phyloP scores from a whole-genome alignment of 2,888 invertebrate species.

The Ellobium chinense region DNA sequence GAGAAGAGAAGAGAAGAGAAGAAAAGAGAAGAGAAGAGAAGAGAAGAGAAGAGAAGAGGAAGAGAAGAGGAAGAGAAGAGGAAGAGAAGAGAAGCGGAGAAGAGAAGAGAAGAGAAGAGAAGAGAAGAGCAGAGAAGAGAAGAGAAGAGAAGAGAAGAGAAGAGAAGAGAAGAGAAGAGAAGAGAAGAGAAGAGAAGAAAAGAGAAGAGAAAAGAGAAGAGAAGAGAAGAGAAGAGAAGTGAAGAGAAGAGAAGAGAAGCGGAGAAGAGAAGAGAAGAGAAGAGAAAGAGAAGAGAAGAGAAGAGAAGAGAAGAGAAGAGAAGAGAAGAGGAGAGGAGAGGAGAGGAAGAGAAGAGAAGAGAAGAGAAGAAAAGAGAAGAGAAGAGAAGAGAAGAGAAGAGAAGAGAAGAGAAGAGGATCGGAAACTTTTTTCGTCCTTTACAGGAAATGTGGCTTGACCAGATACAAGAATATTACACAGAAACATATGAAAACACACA shows the following conservation, averaged over 20 bases:
- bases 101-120: not conserved
- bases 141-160: not conserved
- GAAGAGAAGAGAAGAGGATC: too few species aligned
- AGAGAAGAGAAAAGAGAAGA: not conserved
- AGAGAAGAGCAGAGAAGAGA: not conserved
- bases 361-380: not conserved
- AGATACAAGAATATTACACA: too few species aligned
- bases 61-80: not conserved
- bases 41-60: not conserved
- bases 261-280: not conserved
- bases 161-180: not conserved
- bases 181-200: not conserved
- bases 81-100: not conserved
- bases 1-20: not conserved
- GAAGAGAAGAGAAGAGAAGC: not conserved
- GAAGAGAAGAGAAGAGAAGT: not conserved
- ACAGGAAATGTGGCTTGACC: too few species aligned
- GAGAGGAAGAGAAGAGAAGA: not conserved
- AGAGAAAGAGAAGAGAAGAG: not conserved
- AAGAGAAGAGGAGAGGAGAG: not conserved
- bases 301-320: not conserved
- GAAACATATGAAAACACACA: too few species aligned
- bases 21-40: not conserved
- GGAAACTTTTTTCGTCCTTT: too few species aligned
- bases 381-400: not conserved